Base-by-base conservation (phyloP, 2,797 vertebrate genomes). In the Poecilia picta region DNA sequence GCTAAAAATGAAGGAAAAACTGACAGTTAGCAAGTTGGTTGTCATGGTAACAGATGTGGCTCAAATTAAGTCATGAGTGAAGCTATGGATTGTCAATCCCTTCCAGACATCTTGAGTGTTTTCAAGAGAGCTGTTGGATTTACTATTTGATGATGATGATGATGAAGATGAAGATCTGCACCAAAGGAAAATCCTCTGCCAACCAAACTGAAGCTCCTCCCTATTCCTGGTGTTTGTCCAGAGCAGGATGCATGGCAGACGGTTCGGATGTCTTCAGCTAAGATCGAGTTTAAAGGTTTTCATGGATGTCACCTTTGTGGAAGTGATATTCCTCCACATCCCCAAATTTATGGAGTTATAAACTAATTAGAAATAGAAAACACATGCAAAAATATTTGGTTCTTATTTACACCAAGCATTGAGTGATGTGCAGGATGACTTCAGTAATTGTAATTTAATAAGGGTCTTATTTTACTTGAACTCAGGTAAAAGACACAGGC, bases 1-100 rank as follows among this genome's bases (percentile, higher is more conserved):
- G 88, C 98, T 99, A 93, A 1, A 64, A 91, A 94, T 68, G 10
- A 10, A 6, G 33, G 2, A 25, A 43, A 74, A 41, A 43, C 6
- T n/a, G 25, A 57, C n/a, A 41, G 15, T 68, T 5, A 49, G 13
- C 47, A 51, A 8, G 20, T 12, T 49, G 36, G 33, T 49, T 11
- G 46, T 33, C 64, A 41, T 47, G 45, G 16, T 72, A 28, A 47
- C n/a, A 72, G n/a, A 18, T 72, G n/a, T 72, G 13, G 13, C 45
- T 33, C n/a, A 49, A 31, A 18, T 33, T 8, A 31, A 72, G 45
- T 15, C 43, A 18, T 64, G 59, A 71, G 31, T 2, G 5, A 15
- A 46, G 4, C 5, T 16, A n/a, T 46, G 43, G 25, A 71, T 10
- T 72, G 16, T 64, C 62, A 28, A 16, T 72, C 70, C 8, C 46